Base-by-base conservation (phyloP, 2,888 invertebrate genomes). In the Sminthurides aquaticus region DNA sequence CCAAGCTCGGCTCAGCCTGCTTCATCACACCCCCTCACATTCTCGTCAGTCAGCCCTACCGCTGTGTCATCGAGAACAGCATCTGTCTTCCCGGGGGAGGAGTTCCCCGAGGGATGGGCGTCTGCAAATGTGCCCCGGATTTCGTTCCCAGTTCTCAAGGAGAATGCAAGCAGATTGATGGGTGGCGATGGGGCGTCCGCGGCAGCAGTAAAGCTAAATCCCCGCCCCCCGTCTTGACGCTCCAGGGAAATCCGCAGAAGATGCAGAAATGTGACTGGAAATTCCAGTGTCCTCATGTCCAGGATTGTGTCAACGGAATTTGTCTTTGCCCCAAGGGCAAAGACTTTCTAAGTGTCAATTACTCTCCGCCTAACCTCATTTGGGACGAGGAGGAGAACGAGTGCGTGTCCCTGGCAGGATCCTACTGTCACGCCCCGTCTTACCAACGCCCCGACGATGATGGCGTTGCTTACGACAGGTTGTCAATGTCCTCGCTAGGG, bases 221-320 rank as follows among this genome's bases (percentile, higher is more conserved):
- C 3, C 8, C 52, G 5, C 5, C 52, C 20, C 52, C 5, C 3
- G 52, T 52, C 20, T 20, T 52, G 18, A 52, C 52, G 18, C 52
- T 52, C 5, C 52, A 52, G 20, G 52, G 52, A 15, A 52, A 20
- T 8, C 20, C 22, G 3, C 52, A 52, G 20, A 8, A 5, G 20
- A 5, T 8, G 20, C 52, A 52, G 22, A 52, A 20, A 22, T 60
- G 60, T 27, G 27, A 5, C 20, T 52, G 27, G 49, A 60, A 60
- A n/a, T 60, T 26, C 28, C 26, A 60, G 20, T 60, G 60, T 27
- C 60, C 52, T 15, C 60, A 60, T 25, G 22, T 60, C 11, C 60
- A 60, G 27, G 60, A 60, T n/a, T 60, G 60, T 26, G 26, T 52
- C 3, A 8, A 49, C 2, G 60, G 60, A 26, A 1, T 3, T 3